These are phyloP conservation scores for Paradoxurus hermaphroditus DNA, from an alignment of 2,113 vertebrate species.

Conservation along the genomic window DNA sequence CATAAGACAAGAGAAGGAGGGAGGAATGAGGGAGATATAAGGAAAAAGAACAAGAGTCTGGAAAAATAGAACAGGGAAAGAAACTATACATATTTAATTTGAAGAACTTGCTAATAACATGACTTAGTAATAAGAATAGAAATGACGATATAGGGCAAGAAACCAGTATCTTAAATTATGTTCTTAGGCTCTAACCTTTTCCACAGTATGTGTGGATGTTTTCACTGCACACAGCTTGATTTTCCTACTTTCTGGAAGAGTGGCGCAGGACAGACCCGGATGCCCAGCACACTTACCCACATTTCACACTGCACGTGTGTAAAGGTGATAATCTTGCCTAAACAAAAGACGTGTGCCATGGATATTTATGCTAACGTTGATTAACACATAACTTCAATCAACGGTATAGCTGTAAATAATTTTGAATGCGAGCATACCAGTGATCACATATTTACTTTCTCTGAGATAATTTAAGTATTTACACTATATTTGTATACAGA, in stretches of 20 bases:
- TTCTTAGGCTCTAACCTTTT: neutral
- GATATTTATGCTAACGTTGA: neutral
- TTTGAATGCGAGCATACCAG: neutral
- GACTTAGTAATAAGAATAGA: neutral
- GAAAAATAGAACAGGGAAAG: neutral
- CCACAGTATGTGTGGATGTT: neutral
- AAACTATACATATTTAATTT: neutral
- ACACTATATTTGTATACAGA: neutral
- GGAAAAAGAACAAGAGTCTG: neutral
- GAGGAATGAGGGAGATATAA: neutral
- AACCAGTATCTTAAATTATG: neutral
- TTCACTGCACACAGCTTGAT: neutral
- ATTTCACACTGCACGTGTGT: neutral
- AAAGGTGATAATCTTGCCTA: neutral
- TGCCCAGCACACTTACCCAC: neutral
- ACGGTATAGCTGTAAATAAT: neutral
- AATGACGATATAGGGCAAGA: neutral
- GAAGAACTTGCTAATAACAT: neutral
- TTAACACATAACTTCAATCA: constrained; percentile 8
- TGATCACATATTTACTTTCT: constrained; percentile 5
- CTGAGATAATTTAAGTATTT: constrained; percentile 3
- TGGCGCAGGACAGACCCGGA: neutral
- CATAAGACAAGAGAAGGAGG: neutral
- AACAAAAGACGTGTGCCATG: neutral
- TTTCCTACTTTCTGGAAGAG: neutral